Conservation (phyloP, 1,140 invertebrate genomes). For the Drosophila gunungcola region DNA sequence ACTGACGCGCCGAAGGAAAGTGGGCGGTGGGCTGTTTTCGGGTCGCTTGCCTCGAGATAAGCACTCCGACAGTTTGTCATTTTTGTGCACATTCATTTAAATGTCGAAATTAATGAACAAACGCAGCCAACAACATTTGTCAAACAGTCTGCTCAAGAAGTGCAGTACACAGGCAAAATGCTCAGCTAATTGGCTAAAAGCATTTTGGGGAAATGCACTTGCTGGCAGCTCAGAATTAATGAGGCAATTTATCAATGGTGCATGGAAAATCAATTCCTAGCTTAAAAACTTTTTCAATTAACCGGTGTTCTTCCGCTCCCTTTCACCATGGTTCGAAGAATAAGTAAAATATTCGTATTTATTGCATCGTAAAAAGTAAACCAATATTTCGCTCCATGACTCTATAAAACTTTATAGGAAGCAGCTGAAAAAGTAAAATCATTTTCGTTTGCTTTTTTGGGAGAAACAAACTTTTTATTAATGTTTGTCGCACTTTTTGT, state of each 20-base stretch:
- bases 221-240: slow-evolving; percentile 17
- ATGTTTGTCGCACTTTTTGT: slow-evolving; percentile 28
- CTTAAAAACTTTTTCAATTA: slow-evolving; percentile 69
- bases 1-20: slow-evolving; percentile 23
- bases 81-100: slow-evolving; percentile 51
- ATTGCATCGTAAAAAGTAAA: slow-evolving; percentile 52
- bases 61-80: slow-evolving; percentile 44
- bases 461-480: slow-evolving; percentile 32
- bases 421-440: slow-evolving; percentile 14
- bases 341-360: slow-evolving; percentile 25
- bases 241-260: slow-evolving; percentile 38
- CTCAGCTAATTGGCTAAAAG: slow-evolving; percentile 34
- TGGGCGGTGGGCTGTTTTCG: slow-evolving; percentile 4
- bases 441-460: slow-evolving; percentile 9
- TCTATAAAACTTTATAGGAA: slow-evolving; percentile 29
- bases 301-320: slow-evolving; percentile 1
- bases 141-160: slow-evolving; percentile 10
- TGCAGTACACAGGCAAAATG: slow-evolving; percentile 14
- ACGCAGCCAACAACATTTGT: slow-evolving; percentile 14
- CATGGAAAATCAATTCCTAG: slow-evolving; percentile 58
- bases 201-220: slow-evolving; percentile 9
- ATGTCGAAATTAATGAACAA: slow-evolving; percentile 61
- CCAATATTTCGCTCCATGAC: slow-evolving; percentile 29
- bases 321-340: slow-evolving; percentile 5
- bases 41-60: not conserved